Evolutionary conservation across 1,140 invertebrate genomes (phyloP).

Genomic region (Aphaenogaster floridana): DNA sequence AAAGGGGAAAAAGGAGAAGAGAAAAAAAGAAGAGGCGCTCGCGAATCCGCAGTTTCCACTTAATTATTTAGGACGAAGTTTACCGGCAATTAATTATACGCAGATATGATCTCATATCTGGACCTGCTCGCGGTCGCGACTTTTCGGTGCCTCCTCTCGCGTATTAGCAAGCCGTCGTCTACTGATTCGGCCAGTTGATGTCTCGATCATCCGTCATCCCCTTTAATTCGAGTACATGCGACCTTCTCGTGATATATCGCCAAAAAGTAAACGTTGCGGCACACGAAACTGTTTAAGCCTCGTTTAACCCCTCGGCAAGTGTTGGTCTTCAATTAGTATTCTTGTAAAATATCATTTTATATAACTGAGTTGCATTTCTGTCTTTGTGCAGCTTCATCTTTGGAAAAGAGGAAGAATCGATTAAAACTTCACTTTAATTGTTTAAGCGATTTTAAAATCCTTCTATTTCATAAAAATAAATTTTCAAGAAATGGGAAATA

Average conservation of each 20-base stretch:
- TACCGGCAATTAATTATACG: slow-evolving; percentile 53
- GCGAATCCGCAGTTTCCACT: slow-evolving; percentile 49
- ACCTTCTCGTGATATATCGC: neutral
- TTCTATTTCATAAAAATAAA: neutral
- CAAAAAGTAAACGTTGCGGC: neutral
- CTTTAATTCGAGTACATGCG: slow-evolving; percentile 6
- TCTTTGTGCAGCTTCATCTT: neutral
- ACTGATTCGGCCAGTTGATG: slow-evolving; percentile 41
- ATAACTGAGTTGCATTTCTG: neutral
- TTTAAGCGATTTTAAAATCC: neutral
- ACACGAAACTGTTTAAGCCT: neutral
- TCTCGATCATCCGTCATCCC: slow-evolving; percentile 52
- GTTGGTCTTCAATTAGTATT: too few species aligned
- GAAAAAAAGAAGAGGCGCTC: neutral
- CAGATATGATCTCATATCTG: slow-evolving; percentile 60
- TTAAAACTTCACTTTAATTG: neutral
- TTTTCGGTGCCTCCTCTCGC: slow-evolving; percentile 34
- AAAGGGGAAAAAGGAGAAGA: neutral
- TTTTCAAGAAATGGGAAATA: neutral
- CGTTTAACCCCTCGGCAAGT: neutral
- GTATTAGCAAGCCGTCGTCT: slow-evolving; percentile 47
- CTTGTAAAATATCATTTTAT: neutral
- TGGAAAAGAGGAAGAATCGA: neutral
- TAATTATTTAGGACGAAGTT: slow-evolving; percentile 51
- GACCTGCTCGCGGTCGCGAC: slow-evolving; percentile 30